These are phyloP conservation scores for Hypotaenidia philippensis DNA, from an alignment of 2,797 vertebrate genomes.

Conservation along the genomic window DNA sequence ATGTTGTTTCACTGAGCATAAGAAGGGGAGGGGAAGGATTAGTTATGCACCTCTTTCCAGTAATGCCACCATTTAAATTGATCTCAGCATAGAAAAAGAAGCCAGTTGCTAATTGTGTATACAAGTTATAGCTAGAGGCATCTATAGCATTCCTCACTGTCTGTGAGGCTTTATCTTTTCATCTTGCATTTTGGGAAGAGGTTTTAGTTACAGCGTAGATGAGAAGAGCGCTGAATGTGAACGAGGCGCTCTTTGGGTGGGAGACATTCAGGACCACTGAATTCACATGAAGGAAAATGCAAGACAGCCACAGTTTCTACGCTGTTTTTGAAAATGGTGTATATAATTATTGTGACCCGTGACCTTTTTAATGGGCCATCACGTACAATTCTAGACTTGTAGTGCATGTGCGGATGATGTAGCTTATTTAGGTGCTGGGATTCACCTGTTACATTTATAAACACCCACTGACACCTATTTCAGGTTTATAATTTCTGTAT, in stretches of 20 bases:
- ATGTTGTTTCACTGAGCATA: slow-evolving; percentile 68
- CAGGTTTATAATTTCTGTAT: not conserved
- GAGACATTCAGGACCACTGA: not conserved
- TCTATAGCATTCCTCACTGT: slow-evolving; percentile 75
- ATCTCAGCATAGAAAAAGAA: slow-evolving; percentile 44
- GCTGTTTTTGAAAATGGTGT: not conserved
- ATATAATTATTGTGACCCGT: not conserved
- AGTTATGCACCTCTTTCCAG: slow-evolving; percentile 44
- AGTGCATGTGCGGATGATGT: not conserved
- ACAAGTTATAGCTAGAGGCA: not conserved
- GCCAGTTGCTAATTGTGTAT: slow-evolving; percentile 35
- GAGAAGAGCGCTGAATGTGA: not conserved
- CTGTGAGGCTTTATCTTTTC: slow-evolving; percentile 67
- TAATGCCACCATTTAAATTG: slow-evolving; percentile 47
- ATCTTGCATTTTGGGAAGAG: slow-evolving; percentile 24
- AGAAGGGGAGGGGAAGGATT: slow-evolving; percentile 42
- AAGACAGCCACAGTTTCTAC: not conserved
- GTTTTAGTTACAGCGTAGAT: not conserved
- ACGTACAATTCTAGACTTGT: not conserved
- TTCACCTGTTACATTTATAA: not conserved
- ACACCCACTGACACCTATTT: not conserved
- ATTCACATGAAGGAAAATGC: not conserved
- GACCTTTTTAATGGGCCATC: not conserved
- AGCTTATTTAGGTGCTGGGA: not conserved
- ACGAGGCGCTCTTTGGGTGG: not conserved